Evolutionary conservation across 2,888 invertebrate genomes (phyloP).

Genomic region (Oscheius myriophilus): DNA sequence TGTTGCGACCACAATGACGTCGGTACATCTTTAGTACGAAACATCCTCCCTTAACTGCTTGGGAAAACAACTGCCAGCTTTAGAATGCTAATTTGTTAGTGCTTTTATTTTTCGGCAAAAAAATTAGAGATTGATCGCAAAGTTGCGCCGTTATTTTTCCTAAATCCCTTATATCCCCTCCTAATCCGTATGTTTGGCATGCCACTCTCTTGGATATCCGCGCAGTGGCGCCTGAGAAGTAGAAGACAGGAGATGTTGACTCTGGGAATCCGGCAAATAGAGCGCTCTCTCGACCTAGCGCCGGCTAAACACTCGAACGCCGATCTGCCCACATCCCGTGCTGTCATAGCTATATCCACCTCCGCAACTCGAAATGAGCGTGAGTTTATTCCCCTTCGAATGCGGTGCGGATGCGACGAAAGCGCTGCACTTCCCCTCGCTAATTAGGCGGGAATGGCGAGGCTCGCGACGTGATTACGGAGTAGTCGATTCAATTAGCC

Average conservation of each 20-base stretch:
- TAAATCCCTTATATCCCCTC: too few relatives aligned
- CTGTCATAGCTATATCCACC: conserved; percentile 22
- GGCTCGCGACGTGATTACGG: conserved; percentile 24
- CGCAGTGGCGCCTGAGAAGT: background rate
- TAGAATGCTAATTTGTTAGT: too few relatives aligned
- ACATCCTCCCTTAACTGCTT: too few relatives aligned
- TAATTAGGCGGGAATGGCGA: conserved; percentile 25
- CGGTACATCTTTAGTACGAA: too few relatives aligned
- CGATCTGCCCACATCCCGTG: conserved; percentile 28
- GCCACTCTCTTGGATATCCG: too few relatives aligned
- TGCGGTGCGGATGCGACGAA: background rate
- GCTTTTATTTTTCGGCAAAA: too few relatives aligned
- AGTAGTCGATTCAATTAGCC: conserved; percentile 16
- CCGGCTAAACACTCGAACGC: conserved; percentile 28
- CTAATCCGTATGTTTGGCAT: too few relatives aligned
- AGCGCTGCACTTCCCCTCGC: conserved; percentile 12
- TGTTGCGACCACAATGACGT: too few relatives aligned
- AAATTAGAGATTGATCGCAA: too few relatives aligned
- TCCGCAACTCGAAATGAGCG: conserved; percentile 23
- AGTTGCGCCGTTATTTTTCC: too few relatives aligned
- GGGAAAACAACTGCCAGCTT: too few relatives aligned
- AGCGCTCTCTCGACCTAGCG: conserved; percentile 30
- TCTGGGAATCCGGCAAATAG: conserved; percentile 28
- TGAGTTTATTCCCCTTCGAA: conserved; percentile 4
- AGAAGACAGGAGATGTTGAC: conserved; percentile 28